Conservation (phyloP, 2,797 vertebrate species). For the Calcarius lapponicus region DNA sequence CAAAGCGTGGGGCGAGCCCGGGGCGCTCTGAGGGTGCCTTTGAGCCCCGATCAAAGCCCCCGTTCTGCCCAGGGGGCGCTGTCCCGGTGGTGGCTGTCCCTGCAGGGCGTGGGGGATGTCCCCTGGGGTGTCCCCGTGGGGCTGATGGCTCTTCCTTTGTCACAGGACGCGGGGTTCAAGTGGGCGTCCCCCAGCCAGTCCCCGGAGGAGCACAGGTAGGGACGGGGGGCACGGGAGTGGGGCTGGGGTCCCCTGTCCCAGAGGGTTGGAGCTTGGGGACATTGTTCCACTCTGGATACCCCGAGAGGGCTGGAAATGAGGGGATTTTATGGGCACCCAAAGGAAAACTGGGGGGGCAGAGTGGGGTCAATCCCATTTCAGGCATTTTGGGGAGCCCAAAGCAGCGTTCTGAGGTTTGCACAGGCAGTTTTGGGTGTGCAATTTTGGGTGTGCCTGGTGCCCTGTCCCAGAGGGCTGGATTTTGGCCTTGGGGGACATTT, state of each 20-base stretch:
- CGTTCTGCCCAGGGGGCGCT: background rate
- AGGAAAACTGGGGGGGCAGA: no score
- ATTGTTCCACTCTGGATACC: rapidly evolving
- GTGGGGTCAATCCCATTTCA: no score
- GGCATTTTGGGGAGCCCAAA: no score
- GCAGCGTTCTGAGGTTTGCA: no score
- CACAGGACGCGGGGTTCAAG: slow-evolving; percentile 80
- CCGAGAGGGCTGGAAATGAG: background rate
- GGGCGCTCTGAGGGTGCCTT: slow-evolving; percentile 31
- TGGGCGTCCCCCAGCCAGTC: slow-evolving; percentile 85
- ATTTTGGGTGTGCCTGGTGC: no score
- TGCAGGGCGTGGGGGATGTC: background rate
- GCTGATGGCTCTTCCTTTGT: background rate
- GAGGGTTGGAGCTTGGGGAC: rapidly evolving
- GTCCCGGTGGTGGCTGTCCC: background rate
- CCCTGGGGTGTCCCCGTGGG: background rate
- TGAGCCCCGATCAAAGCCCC: slow-evolving; percentile 15
- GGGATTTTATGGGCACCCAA: no score
- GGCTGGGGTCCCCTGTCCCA: background rate
- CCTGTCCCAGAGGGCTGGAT: no score
- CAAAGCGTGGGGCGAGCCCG: slow-evolving; percentile 12
- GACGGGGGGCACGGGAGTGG: rapidly evolving
- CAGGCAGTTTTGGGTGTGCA: no score
- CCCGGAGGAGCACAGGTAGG: slow-evolving; percentile 89
- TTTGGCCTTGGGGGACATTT: no score